phyloP scores from a whole-genome alignment of 2,797 vertebrate species.

The Moxostoma hubbsi region DNA sequence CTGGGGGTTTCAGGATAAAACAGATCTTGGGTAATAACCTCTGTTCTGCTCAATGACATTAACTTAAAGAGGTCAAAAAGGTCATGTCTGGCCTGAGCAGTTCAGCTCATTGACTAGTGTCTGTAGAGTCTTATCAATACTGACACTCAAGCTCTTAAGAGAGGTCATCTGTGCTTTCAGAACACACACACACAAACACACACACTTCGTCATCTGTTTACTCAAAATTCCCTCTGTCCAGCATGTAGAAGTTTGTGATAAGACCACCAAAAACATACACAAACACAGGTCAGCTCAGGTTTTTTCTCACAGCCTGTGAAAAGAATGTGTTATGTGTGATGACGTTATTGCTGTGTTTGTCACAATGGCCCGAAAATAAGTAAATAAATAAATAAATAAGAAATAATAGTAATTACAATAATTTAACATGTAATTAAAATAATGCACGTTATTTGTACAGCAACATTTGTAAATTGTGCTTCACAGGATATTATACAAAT shows the following conservation, averaged over 20 bases:
- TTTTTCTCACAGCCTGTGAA: background rate
- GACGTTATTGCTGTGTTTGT: background rate
- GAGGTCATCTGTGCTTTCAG: conserved; percentile 26
- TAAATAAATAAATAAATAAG: background rate
- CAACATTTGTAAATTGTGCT: background rate
- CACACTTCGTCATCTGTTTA: conserved; percentile 7
- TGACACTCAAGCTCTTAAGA: conserved; percentile 14
- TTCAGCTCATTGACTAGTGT: conserved; percentile 36
- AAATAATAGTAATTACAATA: no score
- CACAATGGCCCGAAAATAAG: background rate
- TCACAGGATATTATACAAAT: no score
- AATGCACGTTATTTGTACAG: background rate
- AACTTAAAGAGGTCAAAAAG: conserved; percentile 50
- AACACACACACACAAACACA: background rate
- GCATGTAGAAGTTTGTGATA: background rate
- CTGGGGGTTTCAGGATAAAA: conserved; percentile 18
- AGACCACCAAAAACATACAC: background rate
- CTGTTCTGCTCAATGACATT: conserved; percentile 55
- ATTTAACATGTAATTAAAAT: no score
- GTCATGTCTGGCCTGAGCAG: conserved; percentile 34
- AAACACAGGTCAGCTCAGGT: conserved; percentile 7
- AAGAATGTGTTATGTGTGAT: no score
- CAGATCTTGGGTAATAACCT: conserved; percentile 55
- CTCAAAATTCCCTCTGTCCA: background rate
- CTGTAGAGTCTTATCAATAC: conserved; percentile 49